Evolutionary conservation across 1,140 invertebrate species (phyloP).

Genomic region (Heliconius hermathena): DNA sequence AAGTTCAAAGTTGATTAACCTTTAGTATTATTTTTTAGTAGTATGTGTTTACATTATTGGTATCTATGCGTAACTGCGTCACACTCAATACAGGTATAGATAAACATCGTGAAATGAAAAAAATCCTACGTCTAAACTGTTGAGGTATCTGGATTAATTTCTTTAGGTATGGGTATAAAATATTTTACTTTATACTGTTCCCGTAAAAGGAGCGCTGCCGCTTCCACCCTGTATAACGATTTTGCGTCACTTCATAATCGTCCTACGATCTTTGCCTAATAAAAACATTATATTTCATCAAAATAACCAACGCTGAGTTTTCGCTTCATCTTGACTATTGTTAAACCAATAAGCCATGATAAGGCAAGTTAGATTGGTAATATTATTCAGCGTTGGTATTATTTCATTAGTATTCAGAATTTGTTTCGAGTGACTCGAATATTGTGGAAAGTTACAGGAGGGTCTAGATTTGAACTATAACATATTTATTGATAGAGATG

Average conservation of each 20-base stretch:
- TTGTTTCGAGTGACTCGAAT: not conserved
- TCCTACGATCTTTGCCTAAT: not conserved
- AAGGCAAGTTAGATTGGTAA: conserved; percentile 8
- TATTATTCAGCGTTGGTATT: conserved; percentile 3
- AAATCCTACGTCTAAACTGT: no score
- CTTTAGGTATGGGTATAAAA: no score
- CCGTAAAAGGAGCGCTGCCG: no score
- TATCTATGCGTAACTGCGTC: no score
- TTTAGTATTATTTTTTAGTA: no score
- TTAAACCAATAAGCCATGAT: conserved; percentile 1
- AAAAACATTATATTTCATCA: not conserved
- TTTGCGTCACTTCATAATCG: not conserved
- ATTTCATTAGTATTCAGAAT: conserved; percentile 11
- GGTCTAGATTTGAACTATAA: not conserved
- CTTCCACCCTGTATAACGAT: not conserved
- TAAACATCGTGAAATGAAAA: no score
- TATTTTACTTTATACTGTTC: no score
- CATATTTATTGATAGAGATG: not conserved
- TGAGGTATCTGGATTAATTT: no score
- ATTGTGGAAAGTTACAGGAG: not conserved
- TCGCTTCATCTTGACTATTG: not conserved
- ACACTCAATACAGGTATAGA: no score
- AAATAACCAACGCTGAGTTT: not conserved
- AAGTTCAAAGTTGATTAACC: no score
- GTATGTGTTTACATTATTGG: no score